These are phyloP conservation scores for Leuciscus waleckii DNA, from an alignment of 2,797 vertebrate genomes.

Conservation along the genomic window DNA sequence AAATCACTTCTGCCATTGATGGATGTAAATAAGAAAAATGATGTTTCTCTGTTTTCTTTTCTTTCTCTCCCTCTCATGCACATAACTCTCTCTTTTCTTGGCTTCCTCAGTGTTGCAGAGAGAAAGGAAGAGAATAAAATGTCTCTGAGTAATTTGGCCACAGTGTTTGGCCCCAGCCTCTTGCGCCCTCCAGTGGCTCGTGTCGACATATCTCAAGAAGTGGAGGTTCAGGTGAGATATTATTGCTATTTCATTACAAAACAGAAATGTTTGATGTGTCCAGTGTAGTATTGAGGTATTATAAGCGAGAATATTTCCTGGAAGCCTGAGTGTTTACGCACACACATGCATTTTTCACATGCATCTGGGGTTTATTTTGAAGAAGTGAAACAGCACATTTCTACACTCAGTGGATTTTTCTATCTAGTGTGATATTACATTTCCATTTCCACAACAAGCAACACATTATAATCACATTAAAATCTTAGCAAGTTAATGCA, in stretches of 20 bases:
- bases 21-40: background rate
- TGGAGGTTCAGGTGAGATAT: conserved; percentile 77
- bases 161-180: conserved; percentile 81
- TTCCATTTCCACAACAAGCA: background rate
- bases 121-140: conserved; percentile 77
- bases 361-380: background rate
- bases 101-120: conserved; percentile 69
- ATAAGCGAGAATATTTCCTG: background rate
- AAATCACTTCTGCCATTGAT: background rate
- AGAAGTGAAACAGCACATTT: conserved; percentile 12
- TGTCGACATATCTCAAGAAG: conserved; percentile 79
- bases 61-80: background rate
- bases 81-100: background rate
- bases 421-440: background rate
- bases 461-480: background rate
- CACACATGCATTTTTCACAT: background rate
- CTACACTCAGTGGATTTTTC: too few relatives aligned
- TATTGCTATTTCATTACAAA: background rate
- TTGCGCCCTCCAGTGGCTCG: conserved; percentile 73
- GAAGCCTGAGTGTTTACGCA: background rate
- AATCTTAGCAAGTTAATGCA: background rate
- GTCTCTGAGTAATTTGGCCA: conserved; percentile 78
- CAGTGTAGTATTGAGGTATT: background rate
- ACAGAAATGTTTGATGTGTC: background rate
- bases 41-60: background rate